A percentile compares a stretch with the other conserved stretches of the same genome.
Evolutionary conservation across 1,140 invertebrate species (phyloP).

Genomic region (Lysiphlebus fabarum): DNA sequence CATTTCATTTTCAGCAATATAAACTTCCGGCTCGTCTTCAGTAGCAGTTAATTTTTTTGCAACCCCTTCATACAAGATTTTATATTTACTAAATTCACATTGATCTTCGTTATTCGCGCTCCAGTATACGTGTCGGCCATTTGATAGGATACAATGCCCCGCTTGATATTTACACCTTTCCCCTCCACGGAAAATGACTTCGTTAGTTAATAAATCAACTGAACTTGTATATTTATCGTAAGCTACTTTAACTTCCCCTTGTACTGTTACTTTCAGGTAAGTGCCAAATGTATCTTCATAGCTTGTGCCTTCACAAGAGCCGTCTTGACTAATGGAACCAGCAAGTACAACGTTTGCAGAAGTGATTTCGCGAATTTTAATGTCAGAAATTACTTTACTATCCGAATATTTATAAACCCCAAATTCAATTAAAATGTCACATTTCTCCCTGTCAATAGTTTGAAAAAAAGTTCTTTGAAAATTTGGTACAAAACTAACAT

Average conservation of each 20-base stretch:
- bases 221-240: constrained; percentile 4
- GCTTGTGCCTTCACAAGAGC: constrained; percentile 2
- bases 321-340: not conserved
- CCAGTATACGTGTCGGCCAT: constrained; percentile 23
- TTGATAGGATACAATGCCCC: constrained; percentile 19
- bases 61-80: constrained; percentile 21
- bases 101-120: not conserved
- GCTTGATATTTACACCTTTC: constrained; percentile 18
- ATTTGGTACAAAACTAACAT: constrained; percentile 10
- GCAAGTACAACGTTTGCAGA: not conserved
- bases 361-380: not conserved
- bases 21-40: not conserved
- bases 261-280: constrained; percentile 3
- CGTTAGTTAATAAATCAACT: not conserved
- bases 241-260: not conserved
- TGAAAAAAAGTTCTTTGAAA: not conserved
- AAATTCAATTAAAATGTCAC: not conserved
- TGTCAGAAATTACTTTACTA: not conserved
- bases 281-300: constrained; percentile 14
- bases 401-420: not conserved
- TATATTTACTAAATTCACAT: constrained; percentile 24
- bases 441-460: constrained; percentile 7
- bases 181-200: constrained; percentile 10
- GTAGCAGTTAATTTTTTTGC: constrained; percentile 20
- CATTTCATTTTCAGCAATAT: constrained; percentile 17